A percentile compares a stretch with the other conserved stretches of the same genome.
Conservation (phyloP, 2,797 vertebrate genomes). For the Diplodus sargus region DNA sequence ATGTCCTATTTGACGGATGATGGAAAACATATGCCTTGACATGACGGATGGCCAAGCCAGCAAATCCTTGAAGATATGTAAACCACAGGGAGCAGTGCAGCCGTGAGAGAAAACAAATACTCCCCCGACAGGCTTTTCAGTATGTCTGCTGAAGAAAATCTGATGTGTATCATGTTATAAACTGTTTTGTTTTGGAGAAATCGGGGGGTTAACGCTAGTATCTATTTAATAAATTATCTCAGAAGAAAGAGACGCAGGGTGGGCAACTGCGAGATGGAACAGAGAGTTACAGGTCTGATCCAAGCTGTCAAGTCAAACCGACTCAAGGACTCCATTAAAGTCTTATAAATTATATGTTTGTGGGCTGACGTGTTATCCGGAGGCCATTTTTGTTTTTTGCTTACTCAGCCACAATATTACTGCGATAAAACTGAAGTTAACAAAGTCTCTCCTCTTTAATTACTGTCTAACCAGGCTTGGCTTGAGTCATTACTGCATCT, state of each 20-base stretch:
- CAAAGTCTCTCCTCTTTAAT: background rate
- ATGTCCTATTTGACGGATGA: constrained; percentile 12
- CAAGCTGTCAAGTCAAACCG: background rate
- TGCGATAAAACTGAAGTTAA: background rate
- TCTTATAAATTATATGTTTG: background rate
- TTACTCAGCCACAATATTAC: background rate
- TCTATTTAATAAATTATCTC: background rate
- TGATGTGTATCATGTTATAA: background rate
- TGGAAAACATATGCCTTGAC: constrained; percentile 41
- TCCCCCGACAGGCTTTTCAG: background rate
- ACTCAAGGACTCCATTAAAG: background rate
- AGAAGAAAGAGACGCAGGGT: background rate
- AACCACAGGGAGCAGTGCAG: background rate
- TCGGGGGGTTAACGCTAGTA: background rate
- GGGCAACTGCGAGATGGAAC: background rate
- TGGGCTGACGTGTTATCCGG: background rate
- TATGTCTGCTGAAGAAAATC: background rate
- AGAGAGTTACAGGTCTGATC: background rate
- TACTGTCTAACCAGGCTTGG: background rate
- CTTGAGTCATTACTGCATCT: background rate
- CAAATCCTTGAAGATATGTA: background rate
- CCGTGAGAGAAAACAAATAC: background rate
- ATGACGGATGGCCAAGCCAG: background rate
- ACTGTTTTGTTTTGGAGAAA: background rate
- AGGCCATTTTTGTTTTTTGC: background rate